A percentile compares a stretch with the other conserved stretches of the same genome.
Conservation (phyloP, 2,888 invertebrate genomes). For the Epiblema foenella region DNA sequence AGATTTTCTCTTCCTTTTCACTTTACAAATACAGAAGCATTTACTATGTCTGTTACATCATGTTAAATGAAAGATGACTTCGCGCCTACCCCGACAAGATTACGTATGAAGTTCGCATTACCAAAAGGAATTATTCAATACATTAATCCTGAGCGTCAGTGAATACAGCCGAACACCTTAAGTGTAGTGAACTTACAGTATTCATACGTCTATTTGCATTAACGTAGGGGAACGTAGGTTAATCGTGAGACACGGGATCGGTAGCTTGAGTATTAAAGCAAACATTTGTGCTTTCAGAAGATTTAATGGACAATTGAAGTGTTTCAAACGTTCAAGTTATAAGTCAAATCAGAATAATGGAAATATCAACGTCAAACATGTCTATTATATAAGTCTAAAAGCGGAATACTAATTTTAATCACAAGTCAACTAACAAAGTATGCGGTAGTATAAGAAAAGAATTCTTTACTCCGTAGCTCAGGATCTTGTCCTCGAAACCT, state of each 20-base stretch:
- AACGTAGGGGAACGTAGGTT: slow-evolving; percentile 23
- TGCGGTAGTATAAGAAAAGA: too few relatives aligned
- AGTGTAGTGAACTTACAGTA: not conserved
- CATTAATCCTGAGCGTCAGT: slow-evolving; percentile 26
- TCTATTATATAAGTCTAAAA: not conserved
- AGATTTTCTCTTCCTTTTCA: not conserved
- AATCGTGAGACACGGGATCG: slow-evolving; percentile 34
- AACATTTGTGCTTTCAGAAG: not conserved
- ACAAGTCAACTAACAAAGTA: too few relatives aligned
- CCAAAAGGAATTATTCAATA: slow-evolving; percentile 34
- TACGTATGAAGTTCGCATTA: slow-evolving; percentile 33
- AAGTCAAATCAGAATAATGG: not conserved
- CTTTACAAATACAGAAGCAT: not conserved
- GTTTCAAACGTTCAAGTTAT: not conserved
- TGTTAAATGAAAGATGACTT: slow-evolving; percentile 27
- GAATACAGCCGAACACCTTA: slow-evolving; percentile 3
- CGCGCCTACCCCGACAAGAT: slow-evolving; percentile 26
- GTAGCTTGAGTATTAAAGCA: slow-evolving; percentile 25
- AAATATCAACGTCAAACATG: not conserved
- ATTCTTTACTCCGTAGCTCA: not conserved
- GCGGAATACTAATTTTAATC: too few relatives aligned
- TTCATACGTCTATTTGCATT: slow-evolving; percentile 6
- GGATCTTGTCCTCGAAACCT: not conserved
- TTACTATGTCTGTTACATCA: slow-evolving; percentile 16
- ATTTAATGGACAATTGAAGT: not conserved